Conservation (phyloP, 2,888 invertebrate species). For the Yponomeuta plumbellus region DNA sequence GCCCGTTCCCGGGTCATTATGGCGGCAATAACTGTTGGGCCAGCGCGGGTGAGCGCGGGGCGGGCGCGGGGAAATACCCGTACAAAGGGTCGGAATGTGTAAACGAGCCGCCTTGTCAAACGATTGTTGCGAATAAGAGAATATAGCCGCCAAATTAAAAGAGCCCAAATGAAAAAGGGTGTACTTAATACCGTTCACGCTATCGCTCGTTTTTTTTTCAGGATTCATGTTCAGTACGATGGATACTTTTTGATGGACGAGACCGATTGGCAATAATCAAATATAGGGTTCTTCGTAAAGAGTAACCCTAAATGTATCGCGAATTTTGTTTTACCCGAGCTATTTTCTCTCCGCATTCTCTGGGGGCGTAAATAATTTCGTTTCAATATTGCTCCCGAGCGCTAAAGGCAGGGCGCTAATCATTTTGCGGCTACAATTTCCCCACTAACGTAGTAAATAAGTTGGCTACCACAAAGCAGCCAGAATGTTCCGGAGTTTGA, state of each 20-base stretch:
- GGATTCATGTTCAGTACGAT: background rate
- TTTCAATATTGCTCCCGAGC: background rate
- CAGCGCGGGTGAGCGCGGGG: background rate
- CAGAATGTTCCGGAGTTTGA: no score
- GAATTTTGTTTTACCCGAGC: background rate
- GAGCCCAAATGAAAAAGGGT: background rate
- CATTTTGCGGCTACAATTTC: no score
- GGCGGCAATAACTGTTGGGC: constrained; percentile 10
- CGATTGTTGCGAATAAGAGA: constrained; percentile 59
- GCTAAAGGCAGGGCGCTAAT: background rate
- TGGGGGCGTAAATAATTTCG: background rate
- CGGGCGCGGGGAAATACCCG: background rate
- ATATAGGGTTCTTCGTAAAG: background rate
- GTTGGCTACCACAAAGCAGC: no score
- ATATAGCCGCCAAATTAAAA: constrained; percentile 59
- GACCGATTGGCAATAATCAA: background rate
- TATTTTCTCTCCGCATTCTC: background rate
- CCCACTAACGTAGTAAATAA: no score
- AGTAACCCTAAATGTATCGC: background rate
- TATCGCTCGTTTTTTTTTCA: background rate
- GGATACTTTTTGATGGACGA: background rate
- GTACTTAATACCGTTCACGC: background rate
- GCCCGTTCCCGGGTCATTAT: constrained; percentile 11
- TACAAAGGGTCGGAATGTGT: constrained; percentile 47
- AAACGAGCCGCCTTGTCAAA: constrained; percentile 50